Base-by-base conservation (phyloP, 2,888 invertebrate genomes). In the Ophion ellenae region DNA sequence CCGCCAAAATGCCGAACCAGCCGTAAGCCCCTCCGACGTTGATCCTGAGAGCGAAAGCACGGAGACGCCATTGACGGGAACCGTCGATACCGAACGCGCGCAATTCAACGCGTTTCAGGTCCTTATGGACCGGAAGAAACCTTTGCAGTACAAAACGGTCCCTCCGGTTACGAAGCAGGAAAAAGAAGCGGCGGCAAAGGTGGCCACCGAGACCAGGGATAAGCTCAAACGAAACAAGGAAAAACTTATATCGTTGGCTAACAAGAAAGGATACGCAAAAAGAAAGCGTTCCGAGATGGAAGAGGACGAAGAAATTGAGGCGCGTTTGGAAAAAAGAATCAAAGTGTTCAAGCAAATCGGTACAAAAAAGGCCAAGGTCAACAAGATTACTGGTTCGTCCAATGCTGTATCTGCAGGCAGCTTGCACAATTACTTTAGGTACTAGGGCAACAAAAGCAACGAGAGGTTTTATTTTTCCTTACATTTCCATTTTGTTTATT, bases 191-290 rank as follows among this genome's bases (percentile, higher is more conserved):
- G 81, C 78, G 9, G 74, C 64, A 0, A 85, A 84, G 20, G 87
- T 76, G 3, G 71, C 67, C 0, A 87, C 88, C 47, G 85, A 87
- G 20, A 45, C n/a, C 6, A 90, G 88, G 75, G 76, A 66, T 0
- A 90, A 86, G 66, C 63, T 89, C 6, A 89, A 86, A 66, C 78
- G 74, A 7, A 87, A 77, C n/a, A 89, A 88, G 57, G 90, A 92
- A 45, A 92, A 88, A 64, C 77, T 92, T 2, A 83, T 86, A 91
- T 95, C 95, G 86, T 96, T 96, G 96, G 96, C 96, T 11, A 95
- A 96, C 87, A 94, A 95, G 32, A 97, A 96, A 91, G 96, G 96
- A 2, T 94, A 95, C 71, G 84, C 94, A 0, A 96, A 96, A 88
- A 94, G 96, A 83, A 96, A 96, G 92, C 88, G 95, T 2, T 95